Evolutionary conservation across 2,113 vertebrate genomes (phyloP).

Genomic region (Danionella cerebrum): DNA sequence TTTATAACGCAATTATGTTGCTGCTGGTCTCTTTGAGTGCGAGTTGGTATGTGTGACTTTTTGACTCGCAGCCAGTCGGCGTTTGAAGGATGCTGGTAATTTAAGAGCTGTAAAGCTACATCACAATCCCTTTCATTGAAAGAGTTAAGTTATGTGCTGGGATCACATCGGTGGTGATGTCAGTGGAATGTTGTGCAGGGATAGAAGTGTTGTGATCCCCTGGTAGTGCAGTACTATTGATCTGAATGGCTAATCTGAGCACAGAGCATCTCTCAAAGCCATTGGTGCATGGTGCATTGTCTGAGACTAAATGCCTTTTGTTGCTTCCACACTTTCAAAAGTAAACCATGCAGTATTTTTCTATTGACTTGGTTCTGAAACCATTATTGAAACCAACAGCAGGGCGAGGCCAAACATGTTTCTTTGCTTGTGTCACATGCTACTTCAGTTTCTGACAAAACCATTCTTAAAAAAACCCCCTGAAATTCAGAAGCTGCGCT

Average conservation of each 20-base stretch:
- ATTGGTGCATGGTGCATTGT: neutral
- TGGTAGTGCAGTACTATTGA: conserved; percentile 28
- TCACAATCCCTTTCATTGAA: neutral
- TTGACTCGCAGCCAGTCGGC: neutral
- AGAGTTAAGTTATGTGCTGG: neutral
- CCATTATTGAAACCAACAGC: too few relatives aligned
- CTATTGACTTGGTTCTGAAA: too few relatives aligned
- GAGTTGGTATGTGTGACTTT: conserved; percentile 27
- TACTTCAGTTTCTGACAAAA: too few relatives aligned
- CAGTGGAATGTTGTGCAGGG: neutral
- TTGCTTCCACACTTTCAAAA: too few relatives aligned
- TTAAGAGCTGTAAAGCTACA: neutral
- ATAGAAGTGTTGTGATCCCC: neutral
- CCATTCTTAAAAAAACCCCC: too few relatives aligned
- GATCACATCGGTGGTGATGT: neutral
- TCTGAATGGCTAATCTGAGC: conserved; percentile 1
- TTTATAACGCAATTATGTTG: conserved; percentile 19
- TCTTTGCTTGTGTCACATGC: too few relatives aligned
- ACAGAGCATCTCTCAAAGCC: neutral
- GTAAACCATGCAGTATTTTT: too few relatives aligned
- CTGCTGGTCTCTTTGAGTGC: conserved; percentile 61
- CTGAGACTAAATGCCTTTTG: neutral
- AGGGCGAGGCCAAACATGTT: too few relatives aligned
- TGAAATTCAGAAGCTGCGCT: too few relatives aligned
- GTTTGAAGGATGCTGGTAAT: neutral